Base-by-base conservation (phyloP, 2,888 invertebrate genomes). In the Mesodorylaimus sp. region DNA sequence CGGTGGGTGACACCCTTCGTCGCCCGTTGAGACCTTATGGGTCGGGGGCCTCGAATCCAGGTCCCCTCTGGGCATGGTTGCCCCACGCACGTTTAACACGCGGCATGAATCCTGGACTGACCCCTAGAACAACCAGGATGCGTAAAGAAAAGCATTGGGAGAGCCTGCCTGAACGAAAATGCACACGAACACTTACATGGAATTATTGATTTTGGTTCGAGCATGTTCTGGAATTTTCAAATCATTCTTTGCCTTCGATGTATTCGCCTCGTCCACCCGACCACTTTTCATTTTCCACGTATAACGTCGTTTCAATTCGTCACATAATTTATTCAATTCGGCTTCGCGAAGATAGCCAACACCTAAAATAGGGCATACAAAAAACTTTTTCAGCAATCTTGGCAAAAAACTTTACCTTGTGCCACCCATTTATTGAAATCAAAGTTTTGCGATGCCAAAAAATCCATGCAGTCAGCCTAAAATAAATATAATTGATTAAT, bases 351-450 rank as follows among this genome's bases (percentile, higher is more conserved):
- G 13, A 43, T 26, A 43, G 24, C 44, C 44, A 26, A 43, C 27
- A n/a, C 44, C 44, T 43, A 43, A 7, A 43, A 26, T 3, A 43
- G 10, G 13, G 7, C 41, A 21, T 10, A 5, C 41, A 39, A 39
- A 39, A 13, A 21, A 39, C n/a, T 21, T 43, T 43, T 26, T 10
- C 13, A 26, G 27, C 5, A 43, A 43, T 16, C 19, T 19, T 26
- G 13, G 21, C 21, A 16, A 32, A 32, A 32, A 26, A 10, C 25
- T 1, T 36, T 32, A 5, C 49, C 49, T 28, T 26, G 19, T n/a
- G 21, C 16, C 7, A 49, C 36, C 49, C 49, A 49, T 48, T 56
- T 56, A 42, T 55, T 56, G 50, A 56, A 56, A 48, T 56, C 55
- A 41, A 56, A 56, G 19, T 53, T 52, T 45, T 55, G 50, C 24